Percentiles rank a stretch among this genome's conserved stretches.
These are phyloP conservation scores for Aphelocoma coerulescens DNA, from an alignment of 2,113 vertebrate genomes.

Conservation along the genomic window DNA sequence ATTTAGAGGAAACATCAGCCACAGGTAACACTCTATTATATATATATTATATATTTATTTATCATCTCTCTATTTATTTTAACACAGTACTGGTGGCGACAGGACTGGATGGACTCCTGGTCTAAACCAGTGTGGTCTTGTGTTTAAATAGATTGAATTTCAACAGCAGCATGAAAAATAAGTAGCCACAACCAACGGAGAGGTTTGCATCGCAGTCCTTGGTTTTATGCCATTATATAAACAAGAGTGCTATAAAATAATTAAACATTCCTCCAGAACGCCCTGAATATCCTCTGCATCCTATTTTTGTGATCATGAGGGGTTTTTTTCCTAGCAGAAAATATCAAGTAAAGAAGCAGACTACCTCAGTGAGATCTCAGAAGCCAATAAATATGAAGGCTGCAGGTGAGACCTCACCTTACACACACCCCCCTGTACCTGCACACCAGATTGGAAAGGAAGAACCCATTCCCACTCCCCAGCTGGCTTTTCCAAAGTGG, in stretches of 20 bases:
- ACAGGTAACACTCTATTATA: neutral
- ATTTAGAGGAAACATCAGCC: neutral
- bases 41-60: neutral
- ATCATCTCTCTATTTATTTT: neutral
- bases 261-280: neutral
- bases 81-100: neutral
- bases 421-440: fast-evolving
- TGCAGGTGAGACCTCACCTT: neutral
- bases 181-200: neutral
- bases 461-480: neutral
- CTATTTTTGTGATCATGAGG: neutral
- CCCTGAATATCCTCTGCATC: neutral
- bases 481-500: neutral
- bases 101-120: neutral
- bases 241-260: neutral
- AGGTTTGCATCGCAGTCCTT: neutral
- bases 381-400: fast-evolving
- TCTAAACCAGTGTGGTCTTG: neutral
- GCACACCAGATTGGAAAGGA: fast-evolving
- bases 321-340: neutral
- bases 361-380: neutral
- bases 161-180: neutral
- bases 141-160: neutral
- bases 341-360: neutral
- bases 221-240: neutral